These are phyloP conservation scores for Bombycilla garrulus DNA, from an alignment of 2,113 vertebrate genomes.

Conservation along the genomic window DNA sequence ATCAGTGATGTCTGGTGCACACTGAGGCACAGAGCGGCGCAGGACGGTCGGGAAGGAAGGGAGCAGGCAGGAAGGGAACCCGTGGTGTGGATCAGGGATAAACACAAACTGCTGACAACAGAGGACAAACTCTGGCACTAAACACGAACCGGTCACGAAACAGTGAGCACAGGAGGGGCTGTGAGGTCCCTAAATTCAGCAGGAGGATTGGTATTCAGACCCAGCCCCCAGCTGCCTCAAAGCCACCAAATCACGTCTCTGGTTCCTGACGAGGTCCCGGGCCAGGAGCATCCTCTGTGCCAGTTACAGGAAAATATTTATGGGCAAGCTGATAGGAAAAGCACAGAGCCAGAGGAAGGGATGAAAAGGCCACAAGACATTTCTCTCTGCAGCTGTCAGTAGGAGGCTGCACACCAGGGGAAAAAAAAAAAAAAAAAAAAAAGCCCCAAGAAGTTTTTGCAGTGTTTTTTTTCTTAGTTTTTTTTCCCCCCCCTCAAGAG, in stretches of 20 bases:
- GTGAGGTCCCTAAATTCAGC: neutral
- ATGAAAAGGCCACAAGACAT: constrained; percentile 15
- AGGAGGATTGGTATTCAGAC: neutral
- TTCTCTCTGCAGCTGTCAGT: constrained; percentile 48
- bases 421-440: neutral
- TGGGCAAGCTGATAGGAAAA: constrained; percentile 5
- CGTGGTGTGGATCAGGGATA: neutral
- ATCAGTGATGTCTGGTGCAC: rapidly evolving
- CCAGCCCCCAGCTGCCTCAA: neutral
- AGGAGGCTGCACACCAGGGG: neutral
- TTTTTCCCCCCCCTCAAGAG: neutral
- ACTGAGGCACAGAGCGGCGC: neutral
- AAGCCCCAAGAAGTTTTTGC: neutral
- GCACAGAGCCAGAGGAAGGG: neutral
- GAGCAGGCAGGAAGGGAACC: neutral
- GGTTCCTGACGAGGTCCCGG: neutral
- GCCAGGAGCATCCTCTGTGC: neutral
- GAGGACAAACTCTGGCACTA: neutral
- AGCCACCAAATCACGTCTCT: rapidly evolving
- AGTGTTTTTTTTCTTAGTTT: neutral
- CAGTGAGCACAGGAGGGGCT: neutral
- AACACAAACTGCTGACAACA: neutral
- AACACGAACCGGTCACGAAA: neutral
- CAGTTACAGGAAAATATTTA: constrained; percentile 16
- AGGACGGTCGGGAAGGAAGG: neutral